Percentiles rank a stretch among this genome's conserved stretches.
Conservation (phyloP, 2,888 invertebrate species). For the Deilephila porcellus region DNA sequence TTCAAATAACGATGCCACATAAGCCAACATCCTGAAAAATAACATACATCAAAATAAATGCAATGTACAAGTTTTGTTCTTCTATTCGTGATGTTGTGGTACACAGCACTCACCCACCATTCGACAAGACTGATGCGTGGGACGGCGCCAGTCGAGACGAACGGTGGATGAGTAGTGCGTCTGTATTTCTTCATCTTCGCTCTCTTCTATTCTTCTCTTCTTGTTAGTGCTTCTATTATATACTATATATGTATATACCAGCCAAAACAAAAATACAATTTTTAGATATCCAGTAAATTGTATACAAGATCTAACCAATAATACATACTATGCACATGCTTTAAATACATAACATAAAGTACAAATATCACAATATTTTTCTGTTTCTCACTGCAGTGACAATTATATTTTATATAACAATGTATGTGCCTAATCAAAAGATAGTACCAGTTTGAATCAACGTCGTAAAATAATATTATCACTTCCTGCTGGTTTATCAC, state of each 20-base stretch:
- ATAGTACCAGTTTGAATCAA: background rate
- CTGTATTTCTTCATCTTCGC: conserved; percentile 41
- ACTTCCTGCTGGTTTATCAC: conserved; percentile 13
- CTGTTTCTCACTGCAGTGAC: no score
- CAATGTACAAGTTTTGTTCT: conserved; percentile 37
- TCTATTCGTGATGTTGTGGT: conserved; percentile 39
- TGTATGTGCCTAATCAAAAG: background rate
- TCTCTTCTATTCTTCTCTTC: conserved; percentile 33
- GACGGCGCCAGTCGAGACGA: conserved; percentile 71
- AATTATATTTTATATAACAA: background rate
- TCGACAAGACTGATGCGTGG: conserved; percentile 80
- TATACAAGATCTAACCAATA: background rate
- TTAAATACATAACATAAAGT: no score
- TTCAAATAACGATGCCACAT: no score
- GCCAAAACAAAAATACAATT: background rate
- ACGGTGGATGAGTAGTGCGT: conserved; percentile 59
- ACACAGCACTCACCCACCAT: conserved; percentile 76
- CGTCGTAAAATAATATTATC: background rate
- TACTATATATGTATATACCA: background rate
- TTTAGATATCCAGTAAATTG: background rate
- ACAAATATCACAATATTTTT: no score
- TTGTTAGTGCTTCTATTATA: background rate
- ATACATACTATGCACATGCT: no score
- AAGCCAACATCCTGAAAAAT: no score
- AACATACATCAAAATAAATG: background rate